Conservation (phyloP, 2,797 vertebrate species). For the Melanotaenia nigrans region DNA sequence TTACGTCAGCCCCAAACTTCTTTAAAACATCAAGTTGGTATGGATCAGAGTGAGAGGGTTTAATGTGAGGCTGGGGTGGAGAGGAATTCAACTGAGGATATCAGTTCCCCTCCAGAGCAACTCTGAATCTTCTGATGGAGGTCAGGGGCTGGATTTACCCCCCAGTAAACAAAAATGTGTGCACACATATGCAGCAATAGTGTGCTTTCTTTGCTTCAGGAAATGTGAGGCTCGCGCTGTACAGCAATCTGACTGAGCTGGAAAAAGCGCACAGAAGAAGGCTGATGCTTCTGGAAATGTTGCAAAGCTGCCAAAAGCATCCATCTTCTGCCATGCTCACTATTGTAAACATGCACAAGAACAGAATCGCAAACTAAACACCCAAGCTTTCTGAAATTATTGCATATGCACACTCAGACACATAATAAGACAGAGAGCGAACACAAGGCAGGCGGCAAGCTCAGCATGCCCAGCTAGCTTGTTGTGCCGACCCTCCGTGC, state of each 20-base stretch:
- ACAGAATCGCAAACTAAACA: conserved; percentile 12
- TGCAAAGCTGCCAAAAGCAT: conserved; percentile 53
- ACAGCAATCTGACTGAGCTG: conserved; percentile 29
- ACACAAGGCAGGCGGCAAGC: conserved; percentile 42
- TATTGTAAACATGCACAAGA: conserved; percentile 28
- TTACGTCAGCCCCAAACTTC: conserved; percentile 31
- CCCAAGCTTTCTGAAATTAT: conserved; percentile 2
- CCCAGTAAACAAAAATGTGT: conserved; percentile 2
- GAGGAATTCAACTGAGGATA: neutral
- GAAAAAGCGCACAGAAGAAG: conserved; percentile 15
- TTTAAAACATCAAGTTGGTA: conserved; percentile 24
- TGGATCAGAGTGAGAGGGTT: conserved; percentile 47
- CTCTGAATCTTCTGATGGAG: conserved; percentile 31
- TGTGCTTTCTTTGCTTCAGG: conserved; percentile 16
- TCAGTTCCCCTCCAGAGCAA: conserved; percentile 17
- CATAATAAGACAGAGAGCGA: conserved; percentile 40
- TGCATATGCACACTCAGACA: neutral
- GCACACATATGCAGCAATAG: conserved; percentile 6
- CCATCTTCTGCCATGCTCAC: conserved; percentile 55
- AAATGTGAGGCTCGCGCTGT: conserved; percentile 17
- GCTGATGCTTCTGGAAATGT: conserved; percentile 45
- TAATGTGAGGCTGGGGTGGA: conserved; percentile 22
- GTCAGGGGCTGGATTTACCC: conserved; percentile 14
- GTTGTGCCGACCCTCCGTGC: conserved; percentile 56
- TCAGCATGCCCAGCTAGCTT: conserved; percentile 66